phyloP scores from a whole-genome alignment of 2,113 vertebrate genomes.

The Onychostruthus taczanowskii region DNA sequence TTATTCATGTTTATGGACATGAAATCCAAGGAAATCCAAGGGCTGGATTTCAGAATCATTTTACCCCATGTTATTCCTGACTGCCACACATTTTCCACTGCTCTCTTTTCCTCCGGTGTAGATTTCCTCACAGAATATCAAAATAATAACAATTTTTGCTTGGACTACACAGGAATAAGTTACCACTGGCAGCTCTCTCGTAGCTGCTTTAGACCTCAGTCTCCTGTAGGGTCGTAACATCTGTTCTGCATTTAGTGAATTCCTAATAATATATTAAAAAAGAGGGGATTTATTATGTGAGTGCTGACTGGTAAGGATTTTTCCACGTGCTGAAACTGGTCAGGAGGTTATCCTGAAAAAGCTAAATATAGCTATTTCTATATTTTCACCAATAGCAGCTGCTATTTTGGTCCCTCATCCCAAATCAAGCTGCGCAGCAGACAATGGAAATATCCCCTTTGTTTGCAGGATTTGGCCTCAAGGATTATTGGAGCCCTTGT shows the following conservation, averaged over 20 bases:
- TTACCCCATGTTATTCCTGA: neutral
- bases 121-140: neutral
- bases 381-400: neutral
- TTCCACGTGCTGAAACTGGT: slow-evolving; percentile 7
- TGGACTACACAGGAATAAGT: neutral
- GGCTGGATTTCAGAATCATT: neutral
- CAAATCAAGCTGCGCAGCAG: neutral
- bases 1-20: neutral
- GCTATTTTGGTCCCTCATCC: slow-evolving; percentile 2
- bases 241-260: slow-evolving; percentile 46
- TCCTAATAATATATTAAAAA: slow-evolving; percentile 45
- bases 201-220: neutral
- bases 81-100: neutral
- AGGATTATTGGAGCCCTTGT: neutral
- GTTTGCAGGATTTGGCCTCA: neutral
- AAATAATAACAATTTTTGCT: neutral
- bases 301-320: neutral
- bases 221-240: slow-evolving; percentile 5
- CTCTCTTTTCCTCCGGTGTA: neutral
- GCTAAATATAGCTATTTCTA: slow-evolving; percentile 7
- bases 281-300: slow-evolving; percentile 25
- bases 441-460: neutral
- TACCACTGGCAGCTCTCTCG: neutral
- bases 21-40: neutral
- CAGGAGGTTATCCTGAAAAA: slow-evolving; percentile 17